A percentile compares a stretch with the other conserved stretches of the same genome.
These are phyloP conservation scores for Chitala chitala DNA, from an alignment of 2,113 vertebrate species.

Conservation along the genomic window DNA sequence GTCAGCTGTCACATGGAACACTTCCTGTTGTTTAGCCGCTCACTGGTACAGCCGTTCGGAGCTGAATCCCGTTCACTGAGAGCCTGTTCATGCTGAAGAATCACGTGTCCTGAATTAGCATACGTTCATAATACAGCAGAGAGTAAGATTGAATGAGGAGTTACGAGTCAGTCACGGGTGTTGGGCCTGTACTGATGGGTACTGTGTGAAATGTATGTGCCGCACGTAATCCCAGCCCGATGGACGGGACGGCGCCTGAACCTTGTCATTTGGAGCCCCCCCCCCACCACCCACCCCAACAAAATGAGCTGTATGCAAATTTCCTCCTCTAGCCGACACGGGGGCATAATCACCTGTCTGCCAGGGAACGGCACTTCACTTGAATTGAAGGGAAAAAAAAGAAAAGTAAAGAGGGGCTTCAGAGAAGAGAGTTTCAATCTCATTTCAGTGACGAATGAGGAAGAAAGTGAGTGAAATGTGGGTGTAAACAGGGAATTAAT, in stretches of 20 bases:
- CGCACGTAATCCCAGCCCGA: not conserved
- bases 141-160: not conserved
- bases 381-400: not conserved
- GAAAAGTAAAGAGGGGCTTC: not conserved
- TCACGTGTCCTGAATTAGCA: not conserved
- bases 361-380: not conserved
- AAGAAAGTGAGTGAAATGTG: not conserved
- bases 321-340: slow-evolving; percentile 17
- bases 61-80: not conserved
- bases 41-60: no score
- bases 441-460: not conserved
- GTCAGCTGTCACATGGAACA: not conserved
- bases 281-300: no score
- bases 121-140: not conserved
- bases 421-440: not conserved
- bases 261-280: not conserved
- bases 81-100: not conserved
- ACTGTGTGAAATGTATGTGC: not conserved
- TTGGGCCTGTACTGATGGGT: not conserved
- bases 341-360: slow-evolving; percentile 20
- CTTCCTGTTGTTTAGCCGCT: not conserved
- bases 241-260: not conserved
- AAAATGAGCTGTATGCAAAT: slow-evolving; percentile 18
- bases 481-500: not conserved
- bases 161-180: not conserved